Base-by-base conservation (phyloP, 2,797 vertebrate genomes). In the Tangara arthus region DNA sequence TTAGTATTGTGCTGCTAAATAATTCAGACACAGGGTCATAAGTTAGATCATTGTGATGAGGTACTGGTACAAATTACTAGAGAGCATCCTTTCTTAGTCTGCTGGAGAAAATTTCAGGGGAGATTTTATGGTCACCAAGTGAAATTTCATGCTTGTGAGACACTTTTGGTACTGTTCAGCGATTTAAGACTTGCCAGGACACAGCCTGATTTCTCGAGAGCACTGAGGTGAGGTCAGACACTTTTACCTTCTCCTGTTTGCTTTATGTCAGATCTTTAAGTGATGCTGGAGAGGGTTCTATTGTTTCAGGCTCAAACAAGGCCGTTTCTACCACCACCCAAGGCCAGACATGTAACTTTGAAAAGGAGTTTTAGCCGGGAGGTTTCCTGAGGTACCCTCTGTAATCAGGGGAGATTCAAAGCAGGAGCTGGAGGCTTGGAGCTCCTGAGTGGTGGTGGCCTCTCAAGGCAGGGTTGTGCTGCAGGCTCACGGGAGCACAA, bases 401-500 rank as follows among this genome's bases (percentile, higher is more conserved):
- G 26, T n/a, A 34, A 8, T 22, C 3, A 1, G 60, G 37, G 30
- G 44, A 53, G 37, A 52, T 50, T 56, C 8, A 30, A 65, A 79
- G 59, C 53, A 44, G 87, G 70, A 91, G 35, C 41, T 64, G 3
- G 3, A 86, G 79, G 69, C 41, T 63, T 44, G 68, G 39, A 84
- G 44, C 53, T 90, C 32, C 8, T 52, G 8, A 2, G 3, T 30
- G 14, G 20, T 27, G 46, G 30, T 65, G 46, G 42, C 55, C 65
- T 86, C 42, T 78, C 27, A 17, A 27, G 50, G 57, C 84, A 64
- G 12, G 12, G 22, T 16, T 60, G 46, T 60, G 37, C 60, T 46
- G 5, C 21, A 60, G 47, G 32, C 50, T 82, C 61, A 15, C 0
- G 0, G 2, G 30, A 46, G 28, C 85, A 41, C 0, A 0, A 69